Evolutionary conservation across 2,113 vertebrate species (phyloP), one percentile per base, ranked within the genome.

Genomic region (Chauna torquata): DNA sequence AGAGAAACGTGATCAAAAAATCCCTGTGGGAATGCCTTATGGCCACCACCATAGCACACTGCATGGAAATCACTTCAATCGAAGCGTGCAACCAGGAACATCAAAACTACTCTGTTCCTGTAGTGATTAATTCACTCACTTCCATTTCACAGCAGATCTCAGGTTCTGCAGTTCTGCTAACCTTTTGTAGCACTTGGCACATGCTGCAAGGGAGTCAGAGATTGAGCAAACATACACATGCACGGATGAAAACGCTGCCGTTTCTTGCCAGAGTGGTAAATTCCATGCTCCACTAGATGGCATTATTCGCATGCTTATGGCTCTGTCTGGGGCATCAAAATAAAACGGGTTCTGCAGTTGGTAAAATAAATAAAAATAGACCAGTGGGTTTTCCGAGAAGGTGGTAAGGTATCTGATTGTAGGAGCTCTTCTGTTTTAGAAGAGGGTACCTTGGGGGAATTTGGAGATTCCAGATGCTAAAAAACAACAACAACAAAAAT

Each of bases 221-320:
- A 23, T 8, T 19, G 88, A 93, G 78, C 88, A 79, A 52, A 57
- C 12, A 1, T 7, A 24, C 44, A 6, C 61, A 12, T 20, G 59
- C 23, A 9, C 0, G 7, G 68, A 7, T 57, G 3, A n/a, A 90
- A 90, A 23, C 4, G 49, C 79, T 3, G 70, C 2, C 0, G 0
- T 9, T 74, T 49, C 36, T 17, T 61, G 50, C 71, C 24, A 9
- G 49, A 1, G 22, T 23, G 71, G 76, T 44, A 15, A 20, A 22
- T 34, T 1, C 9, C 45, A 18, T 3, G 7, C 61, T 72, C 96
- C 92, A 32, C 90, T 93, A 91, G 96, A 38, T 96, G 96, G 95
- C 96, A 88, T 75, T 66, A 10, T 90, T 62, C 32, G 64, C 90
- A 27, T 86, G 64, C 59, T 64, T 57, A 68, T 86, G 62, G 36